Evolutionary conservation across 2,113 vertebrate genomes (phyloP), one percentile per base, ranked within the genome.

Genomic region (Gnathonemus echidnorhynchus): DNA sequence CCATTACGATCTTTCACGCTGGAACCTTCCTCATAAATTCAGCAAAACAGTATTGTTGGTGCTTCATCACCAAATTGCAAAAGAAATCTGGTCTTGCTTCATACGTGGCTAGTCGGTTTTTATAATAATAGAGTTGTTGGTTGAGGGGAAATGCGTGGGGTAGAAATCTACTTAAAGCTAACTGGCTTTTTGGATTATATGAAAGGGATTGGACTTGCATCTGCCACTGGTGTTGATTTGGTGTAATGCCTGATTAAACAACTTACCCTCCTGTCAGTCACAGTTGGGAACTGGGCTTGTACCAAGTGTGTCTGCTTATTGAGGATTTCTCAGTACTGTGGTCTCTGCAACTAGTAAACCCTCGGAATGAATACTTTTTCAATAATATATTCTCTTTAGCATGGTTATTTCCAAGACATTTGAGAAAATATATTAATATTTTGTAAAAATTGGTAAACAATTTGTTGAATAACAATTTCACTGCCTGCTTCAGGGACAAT

Each of bases 171-270:
- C 94, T 93, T 92, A 90, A 92, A 93, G 92, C 91, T 92, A 95
- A 95, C 95, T 95, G 94, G 91, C 91, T 87, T 93, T 88, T 93
- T 91, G 92, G 92, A 90, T 92, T 93, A 92, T 95, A 94, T 93
- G 90, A 93, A 95, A 91, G 88, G 93, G 94, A 95, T 94, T 92
- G 91, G 89, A 94, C 95, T 94, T 96, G 95, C 95, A 95, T 95
- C 95, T 96, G 95, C 95, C 95, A 93, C 91, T 91, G 48, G 92
- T 92, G 93, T 45, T 93, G 94, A 94, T 95, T 96, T 92, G 92
- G 91, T 93, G 94, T 93, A 95, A 94, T 92, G 92, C 95, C 95
- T 96, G 94, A 95, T 96, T 95, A 96, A 95, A 95, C 94, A 93
- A 94, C 93, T 90, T 93, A 93, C 94, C 95, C 95, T 93, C 94